phyloP scores from a whole-genome alignment of 2,797 vertebrate genomes.

The Spinus olivaceus region DNA sequence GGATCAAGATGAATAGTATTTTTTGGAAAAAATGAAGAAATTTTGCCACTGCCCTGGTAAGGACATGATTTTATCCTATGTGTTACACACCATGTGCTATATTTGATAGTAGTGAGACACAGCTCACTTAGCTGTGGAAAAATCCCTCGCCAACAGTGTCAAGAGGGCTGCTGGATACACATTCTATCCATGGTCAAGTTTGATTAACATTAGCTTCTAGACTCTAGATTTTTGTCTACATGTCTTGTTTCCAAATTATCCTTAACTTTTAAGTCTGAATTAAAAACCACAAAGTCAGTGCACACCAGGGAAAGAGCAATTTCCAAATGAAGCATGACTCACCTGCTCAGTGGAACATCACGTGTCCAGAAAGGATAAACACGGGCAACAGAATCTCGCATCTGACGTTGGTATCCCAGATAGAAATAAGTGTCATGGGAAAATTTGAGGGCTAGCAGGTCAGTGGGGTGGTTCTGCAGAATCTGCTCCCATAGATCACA shows the following conservation, averaged over 20 bases:
- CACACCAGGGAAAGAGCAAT: background rate
- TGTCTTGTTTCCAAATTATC: background rate
- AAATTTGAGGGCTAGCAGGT: slow-evolving; percentile 91
- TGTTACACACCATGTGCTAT: background rate
- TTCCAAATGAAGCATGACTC: background rate
- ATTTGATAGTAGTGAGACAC: background rate
- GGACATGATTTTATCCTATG: background rate
- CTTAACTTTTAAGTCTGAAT: background rate
- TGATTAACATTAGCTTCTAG: background rate
- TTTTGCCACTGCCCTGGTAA: background rate
- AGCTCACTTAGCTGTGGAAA: background rate
- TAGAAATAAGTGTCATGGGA: slow-evolving; percentile 90
- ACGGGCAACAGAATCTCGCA: slow-evolving; percentile 88
- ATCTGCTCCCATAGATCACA: slow-evolving; percentile 88
- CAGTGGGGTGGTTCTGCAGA: slow-evolving; percentile 86
- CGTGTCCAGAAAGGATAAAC: slow-evolving; percentile 90
- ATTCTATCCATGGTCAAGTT: background rate
- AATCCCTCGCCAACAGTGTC: background rate
- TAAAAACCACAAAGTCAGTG: accelerated
- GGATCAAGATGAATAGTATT: background rate
- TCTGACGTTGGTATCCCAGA: slow-evolving; percentile 80
- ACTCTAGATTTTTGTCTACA: background rate
- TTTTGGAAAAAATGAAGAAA: background rate
- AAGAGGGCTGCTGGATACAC: background rate
- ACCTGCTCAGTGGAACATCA: slow-evolving; percentile 86